Percentiles rank a stretch among this genome's conserved stretches.
Conservation (phyloP, 2,888 invertebrate species). For the Erebia ligea region DNA sequence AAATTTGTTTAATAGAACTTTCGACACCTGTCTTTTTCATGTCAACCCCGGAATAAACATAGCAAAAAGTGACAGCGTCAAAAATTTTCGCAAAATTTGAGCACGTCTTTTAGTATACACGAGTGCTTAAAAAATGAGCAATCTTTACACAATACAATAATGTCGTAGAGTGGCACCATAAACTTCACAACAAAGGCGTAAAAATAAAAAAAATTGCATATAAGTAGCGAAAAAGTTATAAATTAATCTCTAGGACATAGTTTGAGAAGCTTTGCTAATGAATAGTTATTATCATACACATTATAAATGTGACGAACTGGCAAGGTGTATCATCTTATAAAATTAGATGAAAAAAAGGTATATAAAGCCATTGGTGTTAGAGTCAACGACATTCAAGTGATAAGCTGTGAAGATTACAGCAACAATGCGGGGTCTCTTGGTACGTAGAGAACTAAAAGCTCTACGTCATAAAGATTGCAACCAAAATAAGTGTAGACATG, state of each 20-base stretch:
- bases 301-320: conserved; percentile 70
- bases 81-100: too few relatives aligned
- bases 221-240: conserved; percentile 26
- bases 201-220: conserved; percentile 21
- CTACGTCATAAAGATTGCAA: conserved; percentile 17
- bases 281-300: conserved; percentile 62
- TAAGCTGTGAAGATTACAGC: conserved; percentile 63
- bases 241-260: conserved; percentile 47
- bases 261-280: conserved; percentile 68
- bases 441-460: conserved; percentile 50
- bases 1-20: too few relatives aligned
- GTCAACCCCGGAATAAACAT: too few relatives aligned
- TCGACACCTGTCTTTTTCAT: too few relatives aligned
- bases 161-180: neutral
- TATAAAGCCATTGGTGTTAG: conserved; percentile 70
- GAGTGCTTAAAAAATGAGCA: neutral
- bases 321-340: conserved; percentile 62
- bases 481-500: neutral
- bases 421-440: conserved; percentile 72
- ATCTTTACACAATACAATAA: neutral
- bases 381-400: conserved; percentile 69
- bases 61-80: too few relatives aligned
- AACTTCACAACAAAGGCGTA: conserved; percentile 23
- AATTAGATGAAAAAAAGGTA: conserved; percentile 73
- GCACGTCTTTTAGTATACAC: neutral